phyloP scores from a whole-genome alignment of 2,113 vertebrate genomes.

The Cichladusa arquata region DNA sequence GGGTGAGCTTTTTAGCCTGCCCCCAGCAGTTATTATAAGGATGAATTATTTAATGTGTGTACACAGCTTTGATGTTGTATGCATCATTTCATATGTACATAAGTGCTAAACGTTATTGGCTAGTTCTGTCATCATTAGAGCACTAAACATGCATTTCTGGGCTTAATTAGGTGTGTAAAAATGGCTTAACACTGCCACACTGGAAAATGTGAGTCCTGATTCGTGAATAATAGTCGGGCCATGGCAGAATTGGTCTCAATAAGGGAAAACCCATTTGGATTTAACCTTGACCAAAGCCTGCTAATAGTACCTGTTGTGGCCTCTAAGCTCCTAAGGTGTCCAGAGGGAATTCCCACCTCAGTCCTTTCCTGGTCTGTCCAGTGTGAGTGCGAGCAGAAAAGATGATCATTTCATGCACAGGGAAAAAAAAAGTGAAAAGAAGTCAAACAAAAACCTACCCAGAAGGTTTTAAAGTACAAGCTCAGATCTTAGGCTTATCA shows the following conservation, averaged over 20 bases:
- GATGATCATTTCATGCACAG: not conserved
- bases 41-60: slow-evolving; percentile 54
- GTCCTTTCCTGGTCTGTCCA: not conserved
- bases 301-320: not conserved
- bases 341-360: not conserved
- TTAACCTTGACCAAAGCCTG: not conserved
- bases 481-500: not conserved
- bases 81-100: slow-evolving; percentile 39
- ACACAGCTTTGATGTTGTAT: slow-evolving; percentile 16
- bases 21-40: not conserved
- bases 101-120: slow-evolving; percentile 14
- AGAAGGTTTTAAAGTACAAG: not conserved
- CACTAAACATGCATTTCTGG: not conserved
- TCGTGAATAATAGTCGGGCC: not conserved
- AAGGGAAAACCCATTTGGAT: not conserved
- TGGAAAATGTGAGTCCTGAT: slow-evolving; percentile 19
- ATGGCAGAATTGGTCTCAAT: not conserved
- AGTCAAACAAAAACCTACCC: not conserved
- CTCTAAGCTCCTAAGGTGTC: not conserved
- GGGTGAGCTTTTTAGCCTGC: not conserved
- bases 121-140: not conserved
- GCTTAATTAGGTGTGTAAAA: slow-evolving; percentile 42
- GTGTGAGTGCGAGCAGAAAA: not conserved
- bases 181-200: not conserved
- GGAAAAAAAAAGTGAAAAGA: not conserved